Percentiles rank a stretch among this genome's conserved stretches.
phyloP scores from a whole-genome alignment of 2,797 vertebrate genomes.

The Emys orbicularis region DNA sequence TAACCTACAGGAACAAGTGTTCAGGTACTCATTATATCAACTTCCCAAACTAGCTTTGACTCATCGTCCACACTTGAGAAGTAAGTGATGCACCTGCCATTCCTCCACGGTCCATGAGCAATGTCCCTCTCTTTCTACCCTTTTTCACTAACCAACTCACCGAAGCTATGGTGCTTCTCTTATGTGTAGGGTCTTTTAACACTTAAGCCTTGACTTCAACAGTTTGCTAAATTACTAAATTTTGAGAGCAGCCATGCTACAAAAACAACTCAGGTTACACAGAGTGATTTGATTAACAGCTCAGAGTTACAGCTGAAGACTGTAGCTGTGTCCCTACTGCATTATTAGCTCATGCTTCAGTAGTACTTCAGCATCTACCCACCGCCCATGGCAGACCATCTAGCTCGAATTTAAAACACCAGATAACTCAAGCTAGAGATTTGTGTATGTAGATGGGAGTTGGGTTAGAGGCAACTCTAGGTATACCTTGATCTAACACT shows the following conservation, averaged over 20 bases:
- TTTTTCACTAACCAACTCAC: too few species aligned
- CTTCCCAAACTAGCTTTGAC: not conserved
- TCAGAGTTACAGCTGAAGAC: not conserved
- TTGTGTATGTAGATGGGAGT: not conserved
- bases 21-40: not conserved
- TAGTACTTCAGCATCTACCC: not conserved
- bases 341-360: not conserved
- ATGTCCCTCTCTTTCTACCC: too few species aligned
- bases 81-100: not conserved
- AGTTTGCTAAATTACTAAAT: too few species aligned
- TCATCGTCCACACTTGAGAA: not conserved
- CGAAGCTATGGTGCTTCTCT: too few species aligned
- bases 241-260: too few species aligned
- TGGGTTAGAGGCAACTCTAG: not conserved
- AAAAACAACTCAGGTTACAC: too few species aligned
- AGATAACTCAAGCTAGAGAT: not conserved
- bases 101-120: too few species aligned
- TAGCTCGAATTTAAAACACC: not conserved
- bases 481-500: not conserved
- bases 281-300: too few species aligned
- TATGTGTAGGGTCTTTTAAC: too few species aligned
- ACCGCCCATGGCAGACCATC: not conserved
- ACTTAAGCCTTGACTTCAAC: too few species aligned
- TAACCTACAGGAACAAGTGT: not conserved
- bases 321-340: not conserved